A percentile compares a stretch with the other conserved stretches of the same genome.
phyloP scores from a whole-genome alignment of 2,888 invertebrate genomes.

The Scaptomyza parva region DNA sequence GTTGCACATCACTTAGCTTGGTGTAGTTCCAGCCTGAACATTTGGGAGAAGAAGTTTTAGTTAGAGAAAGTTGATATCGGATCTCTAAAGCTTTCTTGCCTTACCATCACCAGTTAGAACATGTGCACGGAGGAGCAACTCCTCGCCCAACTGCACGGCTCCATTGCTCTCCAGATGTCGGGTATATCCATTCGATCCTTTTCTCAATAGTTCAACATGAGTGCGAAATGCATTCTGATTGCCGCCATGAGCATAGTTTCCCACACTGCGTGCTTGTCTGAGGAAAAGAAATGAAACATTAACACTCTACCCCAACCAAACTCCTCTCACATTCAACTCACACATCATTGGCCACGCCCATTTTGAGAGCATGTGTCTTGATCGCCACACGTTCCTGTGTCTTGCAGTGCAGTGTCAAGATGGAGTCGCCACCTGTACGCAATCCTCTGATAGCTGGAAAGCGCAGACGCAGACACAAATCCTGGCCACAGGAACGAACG shows the following conservation, averaged over 20 bases:
- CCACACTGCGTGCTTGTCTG: constrained; percentile 83
- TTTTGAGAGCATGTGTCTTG: constrained; percentile 85
- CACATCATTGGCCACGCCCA: constrained; percentile 85
- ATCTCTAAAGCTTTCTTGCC: constrained; percentile 21
- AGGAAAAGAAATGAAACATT: neutral
- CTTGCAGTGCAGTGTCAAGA: constrained; percentile 86
- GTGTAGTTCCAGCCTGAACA: constrained; percentile 85
- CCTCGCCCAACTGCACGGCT: constrained; percentile 87
- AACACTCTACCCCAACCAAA: neutral
- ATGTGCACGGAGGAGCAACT: constrained; percentile 86
- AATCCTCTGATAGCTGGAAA: constrained; percentile 86
- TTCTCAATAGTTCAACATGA: constrained; percentile 86
- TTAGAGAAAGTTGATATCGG: too few species aligned
- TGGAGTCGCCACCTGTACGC: constrained; percentile 86
- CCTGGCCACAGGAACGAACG: constrained; percentile 85
- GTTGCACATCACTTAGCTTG: constrained; percentile 86
- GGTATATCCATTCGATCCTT: constrained; percentile 85
- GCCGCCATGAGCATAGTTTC: constrained; percentile 86
- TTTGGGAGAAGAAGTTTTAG: fast-evolving
- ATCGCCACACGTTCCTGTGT: constrained; percentile 86
- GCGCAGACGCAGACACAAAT: constrained; percentile 86
- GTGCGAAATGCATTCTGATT: constrained; percentile 86
- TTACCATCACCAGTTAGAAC: constrained; percentile 87
- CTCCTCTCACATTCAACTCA: constrained; percentile 68
- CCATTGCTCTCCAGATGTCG: constrained; percentile 86